These are phyloP conservation scores for Hydractinia echinata DNA, from an alignment of 30 jellyfish, hydroid and myxozoan genomes.

Conservation along the genomic window DNA sequence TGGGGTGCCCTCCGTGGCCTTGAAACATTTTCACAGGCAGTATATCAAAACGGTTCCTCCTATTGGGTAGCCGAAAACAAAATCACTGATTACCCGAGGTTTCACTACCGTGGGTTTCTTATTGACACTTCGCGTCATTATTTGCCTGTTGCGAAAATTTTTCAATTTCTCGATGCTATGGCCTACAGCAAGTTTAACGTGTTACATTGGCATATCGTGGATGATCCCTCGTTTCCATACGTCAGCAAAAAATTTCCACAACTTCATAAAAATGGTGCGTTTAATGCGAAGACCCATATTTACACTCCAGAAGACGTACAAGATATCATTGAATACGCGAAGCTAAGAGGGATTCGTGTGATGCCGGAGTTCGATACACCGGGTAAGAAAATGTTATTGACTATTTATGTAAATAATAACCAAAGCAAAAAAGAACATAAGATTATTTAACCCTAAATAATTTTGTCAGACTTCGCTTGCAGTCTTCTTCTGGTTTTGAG, in stretches of 20 bases:
- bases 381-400: constrained; percentile 16
- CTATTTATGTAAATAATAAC: not conserved
- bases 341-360: constrained; percentile 67
- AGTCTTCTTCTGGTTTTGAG: constrained; percentile 1
- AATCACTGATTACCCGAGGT: constrained; percentile 69
- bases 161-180: constrained; percentile 70
- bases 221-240: constrained; percentile 85
- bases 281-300: constrained; percentile 60
- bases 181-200: constrained; percentile 75
- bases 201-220: constrained; percentile 90
- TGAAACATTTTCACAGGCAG: constrained; percentile 77
- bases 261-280: constrained; percentile 62
- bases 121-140: constrained; percentile 91
- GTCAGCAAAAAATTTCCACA: constrained; percentile 79
- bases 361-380: constrained; percentile 94
- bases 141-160: constrained; percentile 46
- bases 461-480: not conserved
- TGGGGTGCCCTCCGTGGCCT: constrained; percentile 92
- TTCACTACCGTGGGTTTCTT: constrained; percentile 69
- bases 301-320: constrained; percentile 72
- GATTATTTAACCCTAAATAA: not conserved
- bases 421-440: not conserved
- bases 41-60: constrained; percentile 42
- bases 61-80: constrained; percentile 45
- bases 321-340: constrained; percentile 59